Evolutionary conservation across 2,113 vertebrate genomes (phyloP), one percentile per base, ranked within the genome.

Genomic region (Neopipo cinnamomea): DNA sequence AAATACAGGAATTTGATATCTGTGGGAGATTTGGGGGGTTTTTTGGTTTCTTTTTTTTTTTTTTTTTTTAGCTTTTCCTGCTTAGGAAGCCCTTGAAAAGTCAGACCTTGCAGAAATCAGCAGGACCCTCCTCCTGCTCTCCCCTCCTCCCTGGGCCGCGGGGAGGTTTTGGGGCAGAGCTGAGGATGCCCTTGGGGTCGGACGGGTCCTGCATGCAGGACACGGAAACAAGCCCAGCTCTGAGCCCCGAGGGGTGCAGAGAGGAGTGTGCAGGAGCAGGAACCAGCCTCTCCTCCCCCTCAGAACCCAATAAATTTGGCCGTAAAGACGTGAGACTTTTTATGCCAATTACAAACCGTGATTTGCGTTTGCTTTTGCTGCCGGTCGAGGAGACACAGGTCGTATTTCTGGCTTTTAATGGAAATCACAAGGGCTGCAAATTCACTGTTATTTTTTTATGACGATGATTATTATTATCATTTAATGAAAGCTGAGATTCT

Each of bases 101-200:
- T 23, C 41, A 24, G 21, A 11, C 49, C 35, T 67, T 42, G 75
- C 17, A 77, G 63, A 80, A 77, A 73, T 35, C 67, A 35, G 25
- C 30, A 71, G 62, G 47, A 75, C 11, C 8, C 6, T 14, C 8
- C 15, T 58, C 8, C 68, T 14, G 50, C 31, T 49, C 50, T 44
- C 50, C 5, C 10, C 39, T 33, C 25, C 33, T 33, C 30, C 55
- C 55, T 21, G 33, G 12, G 11, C 6, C 10, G 2, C 0, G 1
- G 30, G n/a, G 5, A 82, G 8, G 13, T 0, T 67, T 35, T 0
- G 5, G 42, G 70, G 11, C 1, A 0, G 66, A 49, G 21, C 3
- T 50, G 59, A 0, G 20, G 79, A 42, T 42, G 56, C 39, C 47
- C 25, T 0, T 0, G 11, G n/a, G 23, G 16, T 28, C 42, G 6